Evolutionary conservation across 2,113 vertebrate genomes (phyloP).

Genomic region (Suncus etruscus): DNA sequence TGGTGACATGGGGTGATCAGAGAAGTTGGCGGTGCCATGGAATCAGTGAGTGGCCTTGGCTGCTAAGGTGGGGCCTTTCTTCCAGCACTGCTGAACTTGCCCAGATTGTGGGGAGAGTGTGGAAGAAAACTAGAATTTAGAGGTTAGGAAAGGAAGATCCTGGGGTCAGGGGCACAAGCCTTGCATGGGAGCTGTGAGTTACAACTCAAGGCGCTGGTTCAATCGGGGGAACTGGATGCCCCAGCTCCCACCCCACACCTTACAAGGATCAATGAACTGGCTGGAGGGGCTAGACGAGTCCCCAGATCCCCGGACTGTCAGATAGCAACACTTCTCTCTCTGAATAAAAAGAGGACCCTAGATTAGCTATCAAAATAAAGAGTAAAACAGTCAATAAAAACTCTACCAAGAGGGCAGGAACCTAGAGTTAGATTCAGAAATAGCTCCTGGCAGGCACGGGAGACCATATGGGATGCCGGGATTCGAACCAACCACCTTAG

Average conservation of each 20-base stretch:
- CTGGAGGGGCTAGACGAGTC: too few relatives aligned
- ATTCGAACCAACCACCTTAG: too few relatives aligned
- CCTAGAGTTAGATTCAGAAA: not conserved
- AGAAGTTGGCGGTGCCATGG: slow-evolving; percentile 27
- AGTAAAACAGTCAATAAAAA: slow-evolving; percentile 13
- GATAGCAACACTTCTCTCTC: too few relatives aligned
- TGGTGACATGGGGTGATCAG: not conserved
- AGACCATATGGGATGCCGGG: slow-evolving; percentile 4
- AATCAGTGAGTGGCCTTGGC: not conserved
- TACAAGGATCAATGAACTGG: too few relatives aligned
- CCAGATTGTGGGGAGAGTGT: not conserved
- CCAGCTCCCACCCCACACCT: too few relatives aligned
- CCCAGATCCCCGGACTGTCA: too few relatives aligned
- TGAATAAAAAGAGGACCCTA: not conserved
- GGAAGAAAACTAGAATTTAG: not conserved
- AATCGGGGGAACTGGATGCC: too few relatives aligned
- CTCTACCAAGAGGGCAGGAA: not conserved
- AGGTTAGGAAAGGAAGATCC: not conserved
- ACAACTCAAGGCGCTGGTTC: too few relatives aligned
- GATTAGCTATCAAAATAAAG: slow-evolving; percentile 22
- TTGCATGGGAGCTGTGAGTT: too few relatives aligned
- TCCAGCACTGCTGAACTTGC: not conserved
- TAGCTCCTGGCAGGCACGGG: too few relatives aligned
- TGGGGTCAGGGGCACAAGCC: not conserved
- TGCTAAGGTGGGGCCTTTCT: not conserved